Percentiles rank a stretch among this genome's conserved stretches.
Conservation (phyloP, 2,888 invertebrate species). For the Lycophotia porphyrea region DNA sequence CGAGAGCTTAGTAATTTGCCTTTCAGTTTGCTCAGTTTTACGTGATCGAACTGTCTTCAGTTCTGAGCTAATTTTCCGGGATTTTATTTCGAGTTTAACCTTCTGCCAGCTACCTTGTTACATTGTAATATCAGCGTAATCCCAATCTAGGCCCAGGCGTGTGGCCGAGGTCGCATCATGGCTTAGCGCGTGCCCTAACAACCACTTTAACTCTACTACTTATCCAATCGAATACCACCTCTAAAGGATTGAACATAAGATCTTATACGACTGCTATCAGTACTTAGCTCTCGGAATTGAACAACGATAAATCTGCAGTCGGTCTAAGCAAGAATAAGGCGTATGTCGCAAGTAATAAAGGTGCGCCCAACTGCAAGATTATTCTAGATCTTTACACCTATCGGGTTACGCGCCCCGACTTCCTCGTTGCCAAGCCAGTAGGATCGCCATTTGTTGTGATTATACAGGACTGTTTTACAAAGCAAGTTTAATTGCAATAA, state of each 20-base stretch:
- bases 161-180: conserved; percentile 67
- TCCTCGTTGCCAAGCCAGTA: conserved; percentile 64
- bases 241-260: conserved; percentile 23
- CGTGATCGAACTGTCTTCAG: no score
- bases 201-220: conserved; percentile 19
- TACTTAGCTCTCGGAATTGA: conserved; percentile 19
- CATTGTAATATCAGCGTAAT: conserved; percentile 55
- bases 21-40: no score
- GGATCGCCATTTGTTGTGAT: conserved; percentile 58
- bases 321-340: conserved; percentile 31
- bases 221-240: conserved; percentile 43
- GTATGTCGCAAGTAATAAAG: conserved; percentile 34
- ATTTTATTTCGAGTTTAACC: not conserved
- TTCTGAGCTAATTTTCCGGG: no score
- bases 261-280: not conserved
- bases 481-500: conserved; percentile 54
- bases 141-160: conserved; percentile 65
- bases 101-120: conserved; percentile 24
- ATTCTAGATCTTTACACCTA: conserved; percentile 62
- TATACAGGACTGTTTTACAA: conserved; percentile 55
- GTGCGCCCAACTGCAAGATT: conserved; percentile 35
- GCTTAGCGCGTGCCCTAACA: conserved; percentile 65
- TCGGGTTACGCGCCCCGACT: conserved; percentile 64
- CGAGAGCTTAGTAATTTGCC: no score
- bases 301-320: conserved; percentile 19